Percentiles rank a stretch among this genome's conserved stretches.
phyloP scores from a whole-genome alignment of 2,888 invertebrate genomes.

The Phasia obesa region DNA sequence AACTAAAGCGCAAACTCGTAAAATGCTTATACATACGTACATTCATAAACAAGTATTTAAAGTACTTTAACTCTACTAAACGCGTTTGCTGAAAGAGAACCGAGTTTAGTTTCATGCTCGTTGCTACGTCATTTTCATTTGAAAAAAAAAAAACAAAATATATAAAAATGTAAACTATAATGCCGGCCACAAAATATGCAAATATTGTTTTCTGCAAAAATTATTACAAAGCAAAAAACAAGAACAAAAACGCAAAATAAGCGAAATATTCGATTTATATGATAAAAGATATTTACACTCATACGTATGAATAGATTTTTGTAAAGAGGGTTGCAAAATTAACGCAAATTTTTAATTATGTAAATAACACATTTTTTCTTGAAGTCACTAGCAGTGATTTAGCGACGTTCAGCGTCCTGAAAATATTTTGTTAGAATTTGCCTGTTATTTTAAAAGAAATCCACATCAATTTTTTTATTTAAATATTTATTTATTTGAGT shows the following conservation, averaged over 20 bases:
- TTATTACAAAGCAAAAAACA: slow-evolving; percentile 22
- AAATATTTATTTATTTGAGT: too few species aligned
- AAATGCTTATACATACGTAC: background rate
- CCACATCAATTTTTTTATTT: too few species aligned
- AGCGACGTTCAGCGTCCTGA: too few species aligned
- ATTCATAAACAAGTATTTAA: slow-evolving; percentile 8
- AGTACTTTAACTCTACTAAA: slow-evolving; percentile 26
- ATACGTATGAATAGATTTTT: too few species aligned
- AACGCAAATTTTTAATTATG: too few species aligned
- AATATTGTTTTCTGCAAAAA: slow-evolving; percentile 41
- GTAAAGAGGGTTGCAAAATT: too few species aligned
- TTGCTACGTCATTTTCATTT: slow-evolving; percentile 51
- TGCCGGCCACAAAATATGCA: background rate
- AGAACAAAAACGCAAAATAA: background rate
- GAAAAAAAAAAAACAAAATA: too few species aligned
- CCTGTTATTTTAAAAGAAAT: too few species aligned
- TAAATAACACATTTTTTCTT: too few species aligned
- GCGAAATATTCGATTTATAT: background rate
- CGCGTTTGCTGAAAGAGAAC: background rate
- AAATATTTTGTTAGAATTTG: too few species aligned
- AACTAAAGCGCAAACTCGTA: slow-evolving; percentile 62
- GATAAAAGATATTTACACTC: too few species aligned
- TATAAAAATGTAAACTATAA: background rate
- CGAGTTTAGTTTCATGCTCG: background rate
- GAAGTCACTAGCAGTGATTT: too few species aligned